Percentiles rank a stretch among this genome's conserved stretches.
Conservation (phyloP, 2,113 vertebrate genomes). For the Bucco capensis region DNA sequence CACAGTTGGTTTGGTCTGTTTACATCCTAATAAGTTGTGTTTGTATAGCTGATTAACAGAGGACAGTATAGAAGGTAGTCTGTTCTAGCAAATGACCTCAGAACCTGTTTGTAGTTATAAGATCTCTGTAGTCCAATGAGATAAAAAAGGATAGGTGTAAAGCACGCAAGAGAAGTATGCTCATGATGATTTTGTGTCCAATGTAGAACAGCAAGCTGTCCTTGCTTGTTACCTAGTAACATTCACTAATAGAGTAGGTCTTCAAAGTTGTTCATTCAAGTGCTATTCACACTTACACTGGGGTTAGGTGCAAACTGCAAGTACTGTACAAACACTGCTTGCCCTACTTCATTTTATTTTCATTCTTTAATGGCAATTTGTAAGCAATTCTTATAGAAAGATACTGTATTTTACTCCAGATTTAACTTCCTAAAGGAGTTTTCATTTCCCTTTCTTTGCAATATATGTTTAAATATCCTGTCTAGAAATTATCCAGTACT, state of each 20-base stretch:
- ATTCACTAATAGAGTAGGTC: neutral
- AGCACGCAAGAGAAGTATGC: neutral
- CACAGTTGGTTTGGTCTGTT: neutral
- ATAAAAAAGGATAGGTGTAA: neutral
- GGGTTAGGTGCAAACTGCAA: neutral
- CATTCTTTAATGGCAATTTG: neutral
- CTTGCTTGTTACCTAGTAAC: neutral
- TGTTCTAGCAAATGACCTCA: neutral
- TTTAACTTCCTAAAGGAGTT: neutral
- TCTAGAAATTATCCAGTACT: neutral
- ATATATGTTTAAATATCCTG: neutral
- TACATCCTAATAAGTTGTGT: neutral
- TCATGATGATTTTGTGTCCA: neutral
- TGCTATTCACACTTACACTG: rapidly evolving
- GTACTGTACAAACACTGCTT: neutral
- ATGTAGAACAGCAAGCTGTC: neutral
- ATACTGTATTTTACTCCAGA: neutral
- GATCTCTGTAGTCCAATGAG: neutral
- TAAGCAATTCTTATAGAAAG: neutral
- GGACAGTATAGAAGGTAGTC: neutral
- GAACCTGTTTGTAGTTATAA: neutral
- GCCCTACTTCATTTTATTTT: neutral
- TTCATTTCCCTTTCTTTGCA: neutral
- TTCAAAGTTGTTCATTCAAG: neutral
- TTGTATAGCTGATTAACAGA: neutral